These are phyloP conservation scores for Sinella curviseta DNA, from an alignment of 1,140 invertebrate genomes.

Conservation along the genomic window DNA sequence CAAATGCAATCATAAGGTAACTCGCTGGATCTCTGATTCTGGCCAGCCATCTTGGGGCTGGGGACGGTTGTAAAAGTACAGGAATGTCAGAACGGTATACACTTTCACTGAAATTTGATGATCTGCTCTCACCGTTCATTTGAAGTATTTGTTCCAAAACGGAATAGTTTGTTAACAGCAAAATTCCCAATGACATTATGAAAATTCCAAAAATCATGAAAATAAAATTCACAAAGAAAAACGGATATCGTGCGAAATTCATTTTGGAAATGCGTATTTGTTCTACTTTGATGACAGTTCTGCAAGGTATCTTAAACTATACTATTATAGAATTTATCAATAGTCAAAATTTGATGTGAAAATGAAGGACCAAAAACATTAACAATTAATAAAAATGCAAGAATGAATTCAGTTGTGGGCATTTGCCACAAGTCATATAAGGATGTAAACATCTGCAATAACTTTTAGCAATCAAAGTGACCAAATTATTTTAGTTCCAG, in stretches of 20 bases:
- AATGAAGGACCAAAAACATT: too few relatives aligned
- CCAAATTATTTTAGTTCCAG: too few relatives aligned
- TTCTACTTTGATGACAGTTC: too few relatives aligned
- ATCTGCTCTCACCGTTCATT: neutral
- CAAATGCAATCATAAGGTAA: neutral
- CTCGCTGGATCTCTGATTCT: neutral
- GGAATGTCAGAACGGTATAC: neutral
- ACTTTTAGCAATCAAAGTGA: too few relatives aligned
- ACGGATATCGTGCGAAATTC: neutral
- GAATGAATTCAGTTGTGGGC: too few relatives aligned
- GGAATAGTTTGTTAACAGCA: neutral
- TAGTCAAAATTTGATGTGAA: too few relatives aligned
- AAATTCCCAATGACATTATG: neutral
- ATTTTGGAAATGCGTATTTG: too few relatives aligned
- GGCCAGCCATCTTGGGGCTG: neutral
- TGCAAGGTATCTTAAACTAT: too few relatives aligned
- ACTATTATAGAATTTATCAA: too few relatives aligned
- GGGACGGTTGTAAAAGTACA: neutral
- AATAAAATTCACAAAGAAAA: neutral
- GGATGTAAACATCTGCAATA: too few relatives aligned
- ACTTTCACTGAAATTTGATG: neutral
- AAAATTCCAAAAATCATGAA: slow-evolving; percentile 12
- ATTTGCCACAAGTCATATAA: too few relatives aligned
- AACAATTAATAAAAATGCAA: too few relatives aligned
- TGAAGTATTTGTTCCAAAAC: neutral